Percentiles rank a stretch among this genome's conserved stretches.
Conservation (phyloP, 2,888 invertebrate species). For the Steromphala cineraria region DNA sequence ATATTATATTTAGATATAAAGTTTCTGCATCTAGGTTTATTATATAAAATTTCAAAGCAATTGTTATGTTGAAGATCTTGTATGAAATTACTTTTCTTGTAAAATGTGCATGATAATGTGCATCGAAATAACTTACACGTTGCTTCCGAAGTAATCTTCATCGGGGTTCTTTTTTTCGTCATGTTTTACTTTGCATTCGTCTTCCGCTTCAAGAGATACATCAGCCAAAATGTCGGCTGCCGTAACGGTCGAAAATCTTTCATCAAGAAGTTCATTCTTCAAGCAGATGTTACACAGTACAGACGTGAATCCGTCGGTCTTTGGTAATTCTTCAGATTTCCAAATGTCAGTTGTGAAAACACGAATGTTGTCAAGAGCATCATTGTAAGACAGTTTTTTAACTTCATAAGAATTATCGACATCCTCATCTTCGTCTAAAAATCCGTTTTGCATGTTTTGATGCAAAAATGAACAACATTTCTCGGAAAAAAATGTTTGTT, state of each 20-base stretch:
- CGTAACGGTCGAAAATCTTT: constrained; percentile 18
- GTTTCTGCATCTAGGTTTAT: too few relatives aligned
- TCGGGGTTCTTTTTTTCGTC: background rate
- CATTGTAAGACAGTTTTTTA: background rate
- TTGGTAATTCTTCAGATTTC: background rate
- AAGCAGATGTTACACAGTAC: constrained; percentile 25
- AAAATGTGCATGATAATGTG: too few relatives aligned
- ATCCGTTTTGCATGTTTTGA: too few relatives aligned
- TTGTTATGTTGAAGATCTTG: too few relatives aligned
- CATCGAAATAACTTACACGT: background rate
- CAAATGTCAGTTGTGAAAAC: background rate
- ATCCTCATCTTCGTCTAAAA: too few relatives aligned
- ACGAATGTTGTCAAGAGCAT: background rate
- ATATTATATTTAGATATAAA: too few relatives aligned
- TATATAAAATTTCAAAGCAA: too few relatives aligned
- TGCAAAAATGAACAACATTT: too few relatives aligned
- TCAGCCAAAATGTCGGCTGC: constrained; percentile 38
- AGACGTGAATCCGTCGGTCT: constrained; percentile 29
- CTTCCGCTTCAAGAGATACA: constrained; percentile 27
- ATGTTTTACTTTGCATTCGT: background rate
- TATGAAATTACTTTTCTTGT: too few relatives aligned
- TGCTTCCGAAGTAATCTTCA: background rate
- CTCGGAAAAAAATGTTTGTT: too few relatives aligned
- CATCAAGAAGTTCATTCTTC: constrained; percentile 24
- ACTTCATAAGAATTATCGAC: too few relatives aligned